phyloP scores from a whole-genome alignment of 1,140 invertebrate genomes.

The Neuroterus valhalla region DNA sequence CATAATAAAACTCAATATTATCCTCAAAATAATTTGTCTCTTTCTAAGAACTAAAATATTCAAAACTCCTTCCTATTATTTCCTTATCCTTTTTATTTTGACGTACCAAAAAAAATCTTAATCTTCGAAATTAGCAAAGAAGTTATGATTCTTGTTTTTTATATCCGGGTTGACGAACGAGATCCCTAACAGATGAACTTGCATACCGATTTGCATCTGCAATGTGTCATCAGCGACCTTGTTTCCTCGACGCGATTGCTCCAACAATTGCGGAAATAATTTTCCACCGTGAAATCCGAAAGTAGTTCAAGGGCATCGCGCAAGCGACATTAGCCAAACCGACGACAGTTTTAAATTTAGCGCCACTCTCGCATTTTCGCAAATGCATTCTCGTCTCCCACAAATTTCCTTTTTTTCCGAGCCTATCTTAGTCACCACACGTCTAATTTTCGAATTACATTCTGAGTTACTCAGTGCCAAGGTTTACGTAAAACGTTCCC shows the following conservation, averaged over 20 bases:
- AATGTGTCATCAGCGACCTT: constrained; percentile 42
- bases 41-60: too few species aligned
- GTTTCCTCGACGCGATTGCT: constrained; percentile 38
- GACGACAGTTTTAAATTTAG: constrained; percentile 27
- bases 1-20: too few species aligned
- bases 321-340: constrained; percentile 30
- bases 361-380: constrained; percentile 2
- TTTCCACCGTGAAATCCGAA: constrained; percentile 46
- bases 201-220: not conserved
- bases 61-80: too few species aligned
- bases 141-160: too few species aligned
- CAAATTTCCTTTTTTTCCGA: constrained; percentile 5
- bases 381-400: constrained; percentile 28
- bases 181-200: not conserved
- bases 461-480: constrained; percentile 16
- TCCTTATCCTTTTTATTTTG: too few species aligned
- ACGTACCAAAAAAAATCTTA: too few species aligned
- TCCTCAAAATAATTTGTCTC: too few species aligned
- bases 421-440: constrained; percentile 12
- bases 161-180: constrained; percentile 6
- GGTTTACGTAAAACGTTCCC: not conserved
- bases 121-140: too few species aligned
- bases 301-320: constrained; percentile 59
- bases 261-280: constrained; percentile 55
- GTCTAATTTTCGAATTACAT: constrained; percentile 22